Conservation (phyloP, 2,113 vertebrate genomes). For the Hiodon alosoides region DNA sequence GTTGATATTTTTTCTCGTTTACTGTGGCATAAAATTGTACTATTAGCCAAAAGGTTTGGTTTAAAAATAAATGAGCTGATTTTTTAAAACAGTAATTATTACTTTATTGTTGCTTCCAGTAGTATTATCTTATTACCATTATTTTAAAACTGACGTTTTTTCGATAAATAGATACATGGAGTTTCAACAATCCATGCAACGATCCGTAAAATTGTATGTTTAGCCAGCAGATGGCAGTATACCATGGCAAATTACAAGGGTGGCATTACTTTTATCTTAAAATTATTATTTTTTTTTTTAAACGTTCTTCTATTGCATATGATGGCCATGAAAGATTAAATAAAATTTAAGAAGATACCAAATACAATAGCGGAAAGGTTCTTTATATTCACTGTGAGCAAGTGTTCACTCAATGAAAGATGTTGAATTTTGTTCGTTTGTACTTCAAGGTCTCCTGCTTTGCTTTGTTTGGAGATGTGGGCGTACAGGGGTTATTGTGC, state of each 20-base stretch:
- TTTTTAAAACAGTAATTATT: too few species aligned
- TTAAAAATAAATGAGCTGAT: too few species aligned
- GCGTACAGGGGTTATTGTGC: background rate
- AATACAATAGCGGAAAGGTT: background rate
- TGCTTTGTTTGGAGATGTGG: conserved; percentile 6
- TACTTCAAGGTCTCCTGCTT: background rate
- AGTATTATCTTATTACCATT: too few species aligned
- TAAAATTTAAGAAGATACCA: background rate
- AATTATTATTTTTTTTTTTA: background rate
- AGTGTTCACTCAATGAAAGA: conserved; percentile 5
- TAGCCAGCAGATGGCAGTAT: conserved; percentile 10
- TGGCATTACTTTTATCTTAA: background rate
- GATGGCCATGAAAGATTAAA: background rate
- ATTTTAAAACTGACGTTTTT: too few species aligned
- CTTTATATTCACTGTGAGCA: background rate
- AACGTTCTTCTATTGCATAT: background rate
- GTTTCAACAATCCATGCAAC: too few species aligned
- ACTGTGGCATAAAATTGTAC: too few species aligned
- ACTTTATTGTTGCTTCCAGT: too few species aligned
- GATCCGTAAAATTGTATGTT: too few species aligned
- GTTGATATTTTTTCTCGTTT: too few species aligned
- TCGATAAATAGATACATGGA: too few species aligned
- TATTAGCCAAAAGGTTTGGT: too few species aligned
- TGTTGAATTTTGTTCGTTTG: background rate
- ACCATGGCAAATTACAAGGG: conserved; percentile 5